phyloP scores from a whole-genome alignment of 2,797 vertebrate species.

The Trachurus trachurus region DNA sequence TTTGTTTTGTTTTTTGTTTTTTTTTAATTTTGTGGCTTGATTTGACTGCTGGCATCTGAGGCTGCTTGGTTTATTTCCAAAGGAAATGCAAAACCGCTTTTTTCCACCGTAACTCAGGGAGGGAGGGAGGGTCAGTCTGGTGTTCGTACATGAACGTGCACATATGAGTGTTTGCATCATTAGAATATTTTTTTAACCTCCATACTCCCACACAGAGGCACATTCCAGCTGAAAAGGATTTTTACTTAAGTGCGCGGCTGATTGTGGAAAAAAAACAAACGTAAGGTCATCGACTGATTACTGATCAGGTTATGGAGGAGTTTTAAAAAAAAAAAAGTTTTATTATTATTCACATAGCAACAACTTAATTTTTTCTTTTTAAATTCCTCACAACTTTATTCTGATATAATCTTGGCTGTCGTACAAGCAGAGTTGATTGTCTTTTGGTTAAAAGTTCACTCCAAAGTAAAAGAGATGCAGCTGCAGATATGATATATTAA shows the following conservation, averaged over 20 bases:
- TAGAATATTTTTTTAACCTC: slow-evolving; percentile 39
- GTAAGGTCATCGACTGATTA: slow-evolving; percentile 64
- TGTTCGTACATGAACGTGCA: background rate
- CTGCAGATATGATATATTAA: background rate
- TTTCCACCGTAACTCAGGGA: slow-evolving; percentile 62
- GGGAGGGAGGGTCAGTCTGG: slow-evolving; percentile 47
- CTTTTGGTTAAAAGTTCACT: slow-evolving; percentile 38
- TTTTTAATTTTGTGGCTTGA: background rate
- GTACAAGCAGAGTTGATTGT: slow-evolving; percentile 14
- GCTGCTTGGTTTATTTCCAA: slow-evolving; percentile 62
- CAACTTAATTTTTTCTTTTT: slow-evolving; percentile 52
- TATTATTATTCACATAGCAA: slow-evolving; percentile 21
- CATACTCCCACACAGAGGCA: slow-evolving; percentile 70
- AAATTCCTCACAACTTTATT: slow-evolving; percentile 41
- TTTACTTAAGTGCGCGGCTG: slow-evolving; percentile 31
- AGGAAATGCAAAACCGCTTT: slow-evolving; percentile 17
- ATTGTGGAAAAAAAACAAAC: slow-evolving; percentile 31
- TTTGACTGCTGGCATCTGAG: slow-evolving; percentile 28
- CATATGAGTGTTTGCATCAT: slow-evolving; percentile 25
- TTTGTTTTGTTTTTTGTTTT: no score
- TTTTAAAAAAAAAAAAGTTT: no score
- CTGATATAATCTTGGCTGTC: slow-evolving; percentile 9
- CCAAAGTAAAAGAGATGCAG: slow-evolving; percentile 1
- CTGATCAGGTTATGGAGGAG: slow-evolving; percentile 29
- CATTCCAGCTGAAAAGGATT: slow-evolving; percentile 20